Evolutionary conservation across 2,113 vertebrate species (phyloP).

Genomic region (Petromus typicus): DNA sequence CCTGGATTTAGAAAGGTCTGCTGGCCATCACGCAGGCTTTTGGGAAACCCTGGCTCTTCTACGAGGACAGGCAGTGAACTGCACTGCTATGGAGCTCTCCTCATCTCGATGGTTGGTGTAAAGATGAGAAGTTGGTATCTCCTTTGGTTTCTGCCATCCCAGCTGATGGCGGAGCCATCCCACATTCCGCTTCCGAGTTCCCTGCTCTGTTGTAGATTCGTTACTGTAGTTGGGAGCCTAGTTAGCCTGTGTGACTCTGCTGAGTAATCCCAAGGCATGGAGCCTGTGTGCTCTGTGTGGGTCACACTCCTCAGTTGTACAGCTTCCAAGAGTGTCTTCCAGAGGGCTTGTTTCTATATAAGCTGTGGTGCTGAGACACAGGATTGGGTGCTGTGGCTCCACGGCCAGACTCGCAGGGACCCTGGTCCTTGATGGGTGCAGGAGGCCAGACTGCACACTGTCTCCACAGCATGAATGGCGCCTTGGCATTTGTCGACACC

Average conservation of each 20-base stretch:
- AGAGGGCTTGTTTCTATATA: accelerated
- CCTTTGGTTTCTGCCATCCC: not conserved
- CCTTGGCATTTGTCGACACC: constrained; percentile 97
- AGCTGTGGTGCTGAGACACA: accelerated
- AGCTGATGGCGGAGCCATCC: not conserved
- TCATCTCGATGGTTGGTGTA: not conserved
- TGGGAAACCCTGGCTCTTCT: not conserved
- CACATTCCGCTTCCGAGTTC: not conserved
- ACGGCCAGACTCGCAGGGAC: too few relatives aligned
- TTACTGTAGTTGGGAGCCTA: not conserved
- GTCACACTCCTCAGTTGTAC: too few relatives aligned
- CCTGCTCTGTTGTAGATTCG: not conserved
- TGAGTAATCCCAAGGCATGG: accelerated
- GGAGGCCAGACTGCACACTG: not conserved
- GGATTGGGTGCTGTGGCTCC: not conserved
- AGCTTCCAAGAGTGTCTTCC: accelerated
- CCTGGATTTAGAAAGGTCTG: not conserved
- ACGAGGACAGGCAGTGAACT: not conserved
- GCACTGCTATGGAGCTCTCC: not conserved
- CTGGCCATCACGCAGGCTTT: accelerated
- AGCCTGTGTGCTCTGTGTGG: too few relatives aligned
- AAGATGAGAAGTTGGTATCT: not conserved
- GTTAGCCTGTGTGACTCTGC: not conserved
- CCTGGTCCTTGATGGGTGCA: not conserved
- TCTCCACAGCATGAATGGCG: constrained; percentile 95